Evolutionary conservation across 2,797 vertebrate species (phyloP), one percentile per base, ranked within the genome.

Genomic region (Xerus rutilus): DNA sequence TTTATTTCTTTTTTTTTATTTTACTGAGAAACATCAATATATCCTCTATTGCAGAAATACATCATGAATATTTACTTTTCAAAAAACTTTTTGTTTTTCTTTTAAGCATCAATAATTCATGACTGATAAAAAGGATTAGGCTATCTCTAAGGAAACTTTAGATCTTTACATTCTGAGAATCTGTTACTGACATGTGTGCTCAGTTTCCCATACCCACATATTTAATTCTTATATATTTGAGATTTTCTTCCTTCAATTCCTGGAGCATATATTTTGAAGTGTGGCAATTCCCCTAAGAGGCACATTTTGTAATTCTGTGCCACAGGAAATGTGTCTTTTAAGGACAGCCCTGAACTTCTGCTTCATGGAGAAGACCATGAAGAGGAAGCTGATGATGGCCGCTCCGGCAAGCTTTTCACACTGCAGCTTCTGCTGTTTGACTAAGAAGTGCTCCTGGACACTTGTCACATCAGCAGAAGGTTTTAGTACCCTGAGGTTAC

Each of bases 231-330:
- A 5, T 69, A 65, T 32, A 62, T 7, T 45, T 39, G n/a, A 72
- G 21, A 1, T 88, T 93, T 87, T 85, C 25, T 96, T 54, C 59
- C 73, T 88, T 91, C 74, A 82, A 73, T 92, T 95, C 62, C 74
- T 92, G 14, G 54, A 54, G 4, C 21, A 64, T 59, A 9, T 49
- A 25, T 91, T 97, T 96, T 97, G 89, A 97, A 97, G 96, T 85
- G 69, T 35, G 78, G 92, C 74, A 81, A 54, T 94, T 95, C 93
- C 17, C 47, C 39, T 28, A 86, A 92, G 21, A 74, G 17, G 59
- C 15, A 78, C 32, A 91, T 97, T 96, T 96, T 89, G 76, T 43
- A 97, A 97, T 83, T 72, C 77, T 95, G 76, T 93, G 65, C 81
- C 57, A 92, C 39, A 78, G 79, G 91, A 97, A 96, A 74, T 83